These are phyloP conservation scores for Aphrocallistes beatrix DNA, from an alignment of 37 sponge, comb jelly and placozoan genomes.

Conservation along the genomic window DNA sequence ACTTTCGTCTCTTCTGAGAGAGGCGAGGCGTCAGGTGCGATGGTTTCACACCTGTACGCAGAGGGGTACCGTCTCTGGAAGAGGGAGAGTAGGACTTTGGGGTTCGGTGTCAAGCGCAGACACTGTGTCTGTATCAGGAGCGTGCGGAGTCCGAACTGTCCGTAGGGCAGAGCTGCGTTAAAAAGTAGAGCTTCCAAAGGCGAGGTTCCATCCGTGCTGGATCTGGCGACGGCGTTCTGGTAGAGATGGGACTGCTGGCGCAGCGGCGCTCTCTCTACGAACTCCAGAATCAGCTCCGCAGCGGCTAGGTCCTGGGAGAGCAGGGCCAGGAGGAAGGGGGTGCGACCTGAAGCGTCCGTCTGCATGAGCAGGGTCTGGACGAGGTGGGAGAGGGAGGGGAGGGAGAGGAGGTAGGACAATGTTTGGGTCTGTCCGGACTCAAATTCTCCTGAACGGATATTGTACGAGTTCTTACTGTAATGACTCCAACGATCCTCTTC, in stretches of 20 bases:
- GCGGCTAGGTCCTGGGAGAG: neutral
- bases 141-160: neutral
- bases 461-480: neutral
- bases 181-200: neutral
- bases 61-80: neutral
- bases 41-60: neutral
- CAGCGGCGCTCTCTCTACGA: neutral
- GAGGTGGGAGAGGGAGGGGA: neutral
- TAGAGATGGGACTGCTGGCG: conserved; percentile 13
- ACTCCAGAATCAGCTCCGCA: neutral
- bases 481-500: neutral
- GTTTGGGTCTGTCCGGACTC: neutral
- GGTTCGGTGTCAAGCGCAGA: neutral
- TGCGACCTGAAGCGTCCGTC: neutral
- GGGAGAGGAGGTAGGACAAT: neutral
- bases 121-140: neutral
- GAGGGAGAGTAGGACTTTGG: neutral
- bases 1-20: neutral
- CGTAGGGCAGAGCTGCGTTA: neutral
- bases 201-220: neutral
- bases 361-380: neutral
- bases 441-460: too few species aligned
- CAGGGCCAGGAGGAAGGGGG: neutral
- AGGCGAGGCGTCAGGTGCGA: neutral
- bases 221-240: neutral